Base-by-base conservation (phyloP, 2,113 vertebrate genomes). In the Anarhynchus alexandrinus region DNA sequence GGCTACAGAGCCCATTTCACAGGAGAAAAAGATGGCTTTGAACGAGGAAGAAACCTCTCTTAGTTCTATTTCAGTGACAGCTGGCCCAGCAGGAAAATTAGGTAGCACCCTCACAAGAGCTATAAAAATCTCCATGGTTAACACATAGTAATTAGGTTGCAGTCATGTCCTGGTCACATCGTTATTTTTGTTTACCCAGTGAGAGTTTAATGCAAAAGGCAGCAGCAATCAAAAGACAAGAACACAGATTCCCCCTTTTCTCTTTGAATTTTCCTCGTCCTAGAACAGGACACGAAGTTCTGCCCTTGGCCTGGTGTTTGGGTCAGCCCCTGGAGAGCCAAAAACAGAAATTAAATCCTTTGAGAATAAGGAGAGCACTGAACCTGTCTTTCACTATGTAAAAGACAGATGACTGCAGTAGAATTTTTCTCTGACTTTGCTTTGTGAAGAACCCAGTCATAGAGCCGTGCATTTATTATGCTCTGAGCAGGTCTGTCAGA, bases 1-100 rank as follows among this genome's bases (percentile, higher is more conserved):
- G 12, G 32, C 38, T 76, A 13, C 17, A 86, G 26, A 77, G 18
- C 1, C 7, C 0, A 0, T 40, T 57, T 76, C 72, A 91, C 3
- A 26, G 32, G 14, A 47, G 17, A 13, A 88, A 38, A 79, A 13
- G 2, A n/a, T 6, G 34, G 9, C 6, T 86, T 76, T 49, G 62
- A 78, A 80, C 0, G 0, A 49, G 8, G 23, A 49, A 64, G 3
- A 84, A 66, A 54, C 3, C 13, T 80, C 34, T 38, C 76, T 61
- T 17, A 52, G 3, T 18, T 76, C 40, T 71, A 30, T 42, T 78
- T 66, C 42, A 38, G 36, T 22, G 32, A 34, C 5, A 74, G 13
- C 5, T 74, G 5, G 12, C 22, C 47, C 23, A 38, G 12, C 1
- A 64, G 23, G 27, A 93, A 85, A 82, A 79, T 30, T 43, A 85